Conservation (phyloP, 2,113 vertebrate species). For the Seriola aureovittata region DNA sequence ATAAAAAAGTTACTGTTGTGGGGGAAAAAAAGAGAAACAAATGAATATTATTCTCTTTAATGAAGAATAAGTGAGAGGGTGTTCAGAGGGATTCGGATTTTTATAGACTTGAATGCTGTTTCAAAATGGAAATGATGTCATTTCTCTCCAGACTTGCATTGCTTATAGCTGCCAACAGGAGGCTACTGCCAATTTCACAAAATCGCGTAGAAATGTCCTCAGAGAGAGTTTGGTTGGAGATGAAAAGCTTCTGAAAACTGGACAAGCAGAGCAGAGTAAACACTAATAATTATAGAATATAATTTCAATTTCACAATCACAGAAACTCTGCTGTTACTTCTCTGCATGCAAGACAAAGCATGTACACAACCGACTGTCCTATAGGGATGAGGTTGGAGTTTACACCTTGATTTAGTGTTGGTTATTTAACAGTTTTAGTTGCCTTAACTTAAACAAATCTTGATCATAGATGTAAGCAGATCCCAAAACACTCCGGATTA, state of each 20-base stretch:
- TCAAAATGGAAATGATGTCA: conserved; percentile 48
- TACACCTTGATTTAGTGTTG: not conserved
- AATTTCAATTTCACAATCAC: not conserved
- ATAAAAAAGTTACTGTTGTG: not conserved
- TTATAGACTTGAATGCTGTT: conserved; percentile 14
- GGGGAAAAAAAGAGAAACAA: not conserved
- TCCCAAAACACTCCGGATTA: too few relatives aligned
- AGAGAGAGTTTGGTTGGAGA: conserved; percentile 54
- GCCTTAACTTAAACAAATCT: too few relatives aligned
- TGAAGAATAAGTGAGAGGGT: not conserved
- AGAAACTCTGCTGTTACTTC: not conserved
- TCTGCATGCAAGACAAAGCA: not conserved
- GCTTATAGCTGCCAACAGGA: conserved; percentile 36
- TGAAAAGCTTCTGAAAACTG: conserved; percentile 49
- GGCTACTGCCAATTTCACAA: conserved; percentile 48
- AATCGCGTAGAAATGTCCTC: conserved; percentile 38
- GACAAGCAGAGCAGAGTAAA: conserved; percentile 1
- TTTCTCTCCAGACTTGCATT: conserved; percentile 42
- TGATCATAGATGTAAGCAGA: too few relatives aligned
- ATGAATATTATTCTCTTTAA: not conserved
- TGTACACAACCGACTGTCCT: too few relatives aligned
- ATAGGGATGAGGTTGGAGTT: too few relatives aligned
- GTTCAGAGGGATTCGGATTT: not conserved
- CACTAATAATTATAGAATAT: not conserved
- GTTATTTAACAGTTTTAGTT: too few relatives aligned